Percentiles rank a stretch among this genome's conserved stretches.
phyloP scores from a whole-genome alignment of 1,140 invertebrate species.

The Trichogramma pretiosum region DNA sequence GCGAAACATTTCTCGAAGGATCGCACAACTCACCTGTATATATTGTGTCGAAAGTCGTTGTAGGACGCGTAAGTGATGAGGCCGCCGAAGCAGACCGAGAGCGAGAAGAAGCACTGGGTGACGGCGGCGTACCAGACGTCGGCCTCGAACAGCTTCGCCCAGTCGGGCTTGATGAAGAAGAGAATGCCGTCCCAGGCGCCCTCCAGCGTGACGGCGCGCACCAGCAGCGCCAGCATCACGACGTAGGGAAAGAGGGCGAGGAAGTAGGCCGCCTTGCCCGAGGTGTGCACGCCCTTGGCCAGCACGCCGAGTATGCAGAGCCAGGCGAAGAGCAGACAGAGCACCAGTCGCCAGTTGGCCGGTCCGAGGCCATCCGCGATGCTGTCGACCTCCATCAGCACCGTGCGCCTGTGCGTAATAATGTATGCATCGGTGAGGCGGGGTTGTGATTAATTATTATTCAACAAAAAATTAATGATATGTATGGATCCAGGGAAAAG shows the following conservation, averaged over 20 bases:
- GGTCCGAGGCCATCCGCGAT: conserved; percentile 56
- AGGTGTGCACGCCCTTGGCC: conserved; percentile 51
- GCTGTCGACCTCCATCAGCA: conserved; percentile 51
- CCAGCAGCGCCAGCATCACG: conserved; percentile 51
- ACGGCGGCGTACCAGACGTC: conserved; percentile 75
- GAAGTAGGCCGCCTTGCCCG: conserved; percentile 51
- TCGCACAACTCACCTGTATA: conserved; percentile 49
- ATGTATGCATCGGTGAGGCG: background rate
- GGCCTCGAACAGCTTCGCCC: conserved; percentile 54
- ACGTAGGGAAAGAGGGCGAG: conserved; percentile 59
- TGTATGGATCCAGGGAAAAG: too few species aligned
- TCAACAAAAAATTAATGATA: too few species aligned
- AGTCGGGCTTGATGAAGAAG: conserved; percentile 61
- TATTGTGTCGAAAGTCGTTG: conserved; percentile 59
- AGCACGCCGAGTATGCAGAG: conserved; percentile 52
- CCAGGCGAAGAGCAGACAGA: conserved; percentile 57
- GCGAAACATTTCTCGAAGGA: conserved; percentile 10
- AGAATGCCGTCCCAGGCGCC: conserved; percentile 57
- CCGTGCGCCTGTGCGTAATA: conserved; percentile 48
- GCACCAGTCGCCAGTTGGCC: conserved; percentile 56
- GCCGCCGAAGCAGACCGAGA: conserved; percentile 62
- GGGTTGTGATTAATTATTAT: too few species aligned
- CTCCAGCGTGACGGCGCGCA: conserved; percentile 47
- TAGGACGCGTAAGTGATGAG: conserved; percentile 66
- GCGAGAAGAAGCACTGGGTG: conserved; percentile 73